Conservation (phyloP, 1,140 invertebrate genomes). For the Neodiprion fabricii region DNA sequence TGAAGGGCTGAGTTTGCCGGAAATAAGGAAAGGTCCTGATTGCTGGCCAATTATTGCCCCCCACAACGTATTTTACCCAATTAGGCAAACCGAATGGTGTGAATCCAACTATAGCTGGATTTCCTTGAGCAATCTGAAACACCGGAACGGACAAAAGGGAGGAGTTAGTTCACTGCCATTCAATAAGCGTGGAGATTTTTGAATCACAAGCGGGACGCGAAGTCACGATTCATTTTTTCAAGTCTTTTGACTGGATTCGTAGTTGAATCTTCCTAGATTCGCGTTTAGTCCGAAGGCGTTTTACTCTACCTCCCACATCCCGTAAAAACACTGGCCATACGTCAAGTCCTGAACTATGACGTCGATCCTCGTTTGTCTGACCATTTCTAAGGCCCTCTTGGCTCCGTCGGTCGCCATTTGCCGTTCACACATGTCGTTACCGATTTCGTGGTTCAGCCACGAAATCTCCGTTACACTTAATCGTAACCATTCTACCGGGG, state of each 20-base stretch:
- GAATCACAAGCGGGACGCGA: no score
- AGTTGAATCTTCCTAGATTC: neutral
- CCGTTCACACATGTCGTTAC: neutral
- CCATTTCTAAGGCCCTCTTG: neutral
- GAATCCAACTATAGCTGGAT: neutral
- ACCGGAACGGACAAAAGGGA: no score
- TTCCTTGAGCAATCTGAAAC: neutral
- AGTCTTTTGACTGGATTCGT: neutral
- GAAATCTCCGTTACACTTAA: neutral
- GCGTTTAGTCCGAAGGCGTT: neutral
- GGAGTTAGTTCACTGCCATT: no score
- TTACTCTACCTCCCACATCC: neutral
- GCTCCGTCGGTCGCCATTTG: neutral
- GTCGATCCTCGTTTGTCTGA: neutral
- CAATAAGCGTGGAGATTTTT: no score
- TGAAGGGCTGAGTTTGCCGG: neutral
- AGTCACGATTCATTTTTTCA: no score
- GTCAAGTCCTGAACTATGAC: neutral
- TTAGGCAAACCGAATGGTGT: neutral
- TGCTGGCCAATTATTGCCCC: neutral
- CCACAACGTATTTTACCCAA: neutral
- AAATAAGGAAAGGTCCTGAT: neutral
- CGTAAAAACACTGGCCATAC: neutral
- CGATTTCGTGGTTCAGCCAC: neutral
- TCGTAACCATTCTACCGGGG: neutral